A percentile compares a stretch with the other conserved stretches of the same genome.
Conservation (phyloP, 2,888 invertebrate genomes). For the Diarsia brunnea region DNA sequence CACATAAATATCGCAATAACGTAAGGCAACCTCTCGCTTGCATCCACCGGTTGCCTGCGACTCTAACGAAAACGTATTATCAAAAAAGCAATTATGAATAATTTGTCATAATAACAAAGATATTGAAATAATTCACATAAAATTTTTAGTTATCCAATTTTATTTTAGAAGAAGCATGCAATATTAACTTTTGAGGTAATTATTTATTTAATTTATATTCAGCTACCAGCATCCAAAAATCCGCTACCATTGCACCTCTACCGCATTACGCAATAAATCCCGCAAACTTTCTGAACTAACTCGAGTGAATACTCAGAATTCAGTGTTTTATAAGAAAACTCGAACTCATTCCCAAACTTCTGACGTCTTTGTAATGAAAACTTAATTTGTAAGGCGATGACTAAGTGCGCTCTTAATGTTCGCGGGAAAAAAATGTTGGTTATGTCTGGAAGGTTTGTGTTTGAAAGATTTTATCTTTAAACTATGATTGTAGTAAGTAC, state of each 20-base stretch:
- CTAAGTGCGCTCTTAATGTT: constrained; percentile 47
- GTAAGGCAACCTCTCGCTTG: too few species aligned
- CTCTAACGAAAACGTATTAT: too few species aligned
- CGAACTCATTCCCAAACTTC: constrained; percentile 42
- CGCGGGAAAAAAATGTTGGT: constrained; percentile 20
- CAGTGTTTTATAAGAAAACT: constrained; percentile 64
- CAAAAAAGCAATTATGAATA: too few species aligned
- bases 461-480: neutral
- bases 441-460: neutral
- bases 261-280: constrained; percentile 71
- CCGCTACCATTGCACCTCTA: constrained; percentile 50
- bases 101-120: neutral
- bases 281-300: constrained; percentile 67
- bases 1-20: too few species aligned
- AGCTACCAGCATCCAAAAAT: constrained; percentile 24
- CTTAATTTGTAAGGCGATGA: constrained; percentile 59
- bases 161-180: too few species aligned
- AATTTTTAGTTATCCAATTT: too few species aligned
- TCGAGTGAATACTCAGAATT: constrained; percentile 59
- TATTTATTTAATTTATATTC: too few species aligned
- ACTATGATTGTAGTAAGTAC: neutral
- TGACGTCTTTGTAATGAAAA: constrained; percentile 64
- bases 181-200: too few species aligned
- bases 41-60: too few species aligned
- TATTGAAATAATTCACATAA: too few species aligned